Evolutionary conservation across 2,888 invertebrate genomes (phyloP), one percentile per base, ranked within the genome.

Genomic region (Heliconius sara): DNA sequence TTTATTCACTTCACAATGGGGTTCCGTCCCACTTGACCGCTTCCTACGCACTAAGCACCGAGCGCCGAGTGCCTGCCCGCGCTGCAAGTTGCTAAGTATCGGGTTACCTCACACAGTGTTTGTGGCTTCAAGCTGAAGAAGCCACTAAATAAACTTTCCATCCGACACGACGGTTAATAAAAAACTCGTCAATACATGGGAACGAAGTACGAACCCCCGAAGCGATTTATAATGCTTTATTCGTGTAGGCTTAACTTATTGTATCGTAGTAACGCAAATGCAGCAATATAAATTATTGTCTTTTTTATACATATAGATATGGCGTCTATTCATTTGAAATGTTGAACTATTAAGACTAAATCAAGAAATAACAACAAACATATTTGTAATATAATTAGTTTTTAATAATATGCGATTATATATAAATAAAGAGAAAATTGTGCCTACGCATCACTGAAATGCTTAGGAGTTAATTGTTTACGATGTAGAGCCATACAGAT

Each of bases 11-110:
- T 72, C 52, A 81, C 79, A 79, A 81, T 77, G 86, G 86, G 89
- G 89, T 90, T 90, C 89, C 89, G 89, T 88, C 87, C 85, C 89
- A 89, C 88, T 89, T 89, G 91, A 89, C 89, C 90, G 91, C 92
- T 88, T 91, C 93, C 92, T 92, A 92, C 94, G 91, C 93, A 80
- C 73, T 75, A 76, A 70, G 43, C 68, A 68, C 68, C 68, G 68
- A 39, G 39, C 12, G 68, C 77, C 60, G 70, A 73, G 52, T 22
- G 52, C 22, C 75, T 66, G 77, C 52, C 39, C 25, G 68, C 27
- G n/a, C n/a, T n/a, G 60, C 60, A 52, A 52, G 75, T 60, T 60
- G 67, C 73, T 47, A 65, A 34, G 85, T 90, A 88, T 92, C 91
- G 83, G 75, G 86, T 92, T 91, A 88, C 91, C 85, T 83, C 85